Conservation (phyloP, 2,888 invertebrate genomes). For the Ectemnius continuus region DNA sequence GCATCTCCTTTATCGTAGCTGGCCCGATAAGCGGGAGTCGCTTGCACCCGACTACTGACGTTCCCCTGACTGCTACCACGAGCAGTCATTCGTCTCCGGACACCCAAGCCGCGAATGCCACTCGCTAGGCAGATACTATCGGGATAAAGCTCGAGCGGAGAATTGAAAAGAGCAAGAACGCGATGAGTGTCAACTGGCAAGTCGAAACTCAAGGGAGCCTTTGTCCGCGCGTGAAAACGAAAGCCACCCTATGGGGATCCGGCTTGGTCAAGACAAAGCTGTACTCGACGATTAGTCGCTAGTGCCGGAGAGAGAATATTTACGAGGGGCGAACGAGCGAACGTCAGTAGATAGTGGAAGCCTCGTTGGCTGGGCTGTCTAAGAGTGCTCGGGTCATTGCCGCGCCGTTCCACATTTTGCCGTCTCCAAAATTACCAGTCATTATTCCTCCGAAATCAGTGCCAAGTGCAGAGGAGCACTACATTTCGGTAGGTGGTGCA, state of each 20-base stretch:
- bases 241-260: not conserved
- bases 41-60: not conserved
- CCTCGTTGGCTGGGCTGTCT: conserved; percentile 28
- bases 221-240: conserved; percentile 22
- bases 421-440: conserved; percentile 1
- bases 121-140: not conserved
- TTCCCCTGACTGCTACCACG: not conserved
- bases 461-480: not conserved
- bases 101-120: not conserved
- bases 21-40: no score
- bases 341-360: conserved; percentile 45
- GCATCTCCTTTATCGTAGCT: not conserved
- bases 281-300: no score
- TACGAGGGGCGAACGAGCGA: conserved; percentile 7
- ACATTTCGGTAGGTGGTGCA: no score
- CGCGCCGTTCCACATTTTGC: conserved; percentile 38
- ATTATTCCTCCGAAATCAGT: conserved; percentile 2
- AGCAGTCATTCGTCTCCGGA: not conserved
- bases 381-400: conserved; percentile 40
- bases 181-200: not conserved
- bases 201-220: conserved; percentile 11
- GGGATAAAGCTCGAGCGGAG: not conserved
- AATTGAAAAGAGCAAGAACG: not conserved
- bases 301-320: no score
- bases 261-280: no score